phyloP scores from a whole-genome alignment of 2,113 vertebrate genomes.

The Carassius gibelio region DNA sequence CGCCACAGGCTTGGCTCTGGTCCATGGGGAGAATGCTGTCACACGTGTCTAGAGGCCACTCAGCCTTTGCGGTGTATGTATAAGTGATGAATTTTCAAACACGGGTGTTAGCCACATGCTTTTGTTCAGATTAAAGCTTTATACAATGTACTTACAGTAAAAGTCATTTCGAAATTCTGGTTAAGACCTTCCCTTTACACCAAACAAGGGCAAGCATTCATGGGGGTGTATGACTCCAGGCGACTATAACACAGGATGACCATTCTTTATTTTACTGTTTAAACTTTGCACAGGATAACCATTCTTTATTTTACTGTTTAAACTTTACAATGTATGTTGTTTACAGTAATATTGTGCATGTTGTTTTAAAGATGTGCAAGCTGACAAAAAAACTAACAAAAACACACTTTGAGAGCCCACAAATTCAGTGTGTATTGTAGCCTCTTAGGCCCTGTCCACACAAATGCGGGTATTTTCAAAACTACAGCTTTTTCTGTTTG shows the following conservation, averaged over 20 bases:
- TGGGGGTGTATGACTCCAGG: neutral
- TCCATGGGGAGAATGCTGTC: constrained; percentile 20
- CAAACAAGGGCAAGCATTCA: neutral
- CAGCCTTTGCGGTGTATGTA: constrained; percentile 20
- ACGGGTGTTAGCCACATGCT: constrained; percentile 8
- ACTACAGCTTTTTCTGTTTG: no score
- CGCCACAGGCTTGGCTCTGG: constrained; percentile 20
- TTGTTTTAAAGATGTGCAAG: neutral
- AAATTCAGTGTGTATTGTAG: no score
- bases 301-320: neutral
- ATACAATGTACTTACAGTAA: constrained; percentile 37
- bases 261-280: neutral
- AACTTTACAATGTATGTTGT: neutral
- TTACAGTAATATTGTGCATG: no score
- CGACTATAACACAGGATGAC: neutral
- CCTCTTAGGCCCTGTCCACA: neutral
- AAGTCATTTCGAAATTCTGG: neutral
- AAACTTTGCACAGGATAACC: neutral
- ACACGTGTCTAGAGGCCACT: constrained; percentile 23
- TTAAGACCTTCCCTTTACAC: neutral
- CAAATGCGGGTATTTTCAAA: no score
- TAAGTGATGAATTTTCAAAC: constrained; percentile 18
- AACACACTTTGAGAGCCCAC: no score
- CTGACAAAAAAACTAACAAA: neutral
- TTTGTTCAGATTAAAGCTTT: constrained; percentile 54